Evolutionary conservation across 2,113 vertebrate species (phyloP).

Genomic region (Chloroceryle aenea): DNA sequence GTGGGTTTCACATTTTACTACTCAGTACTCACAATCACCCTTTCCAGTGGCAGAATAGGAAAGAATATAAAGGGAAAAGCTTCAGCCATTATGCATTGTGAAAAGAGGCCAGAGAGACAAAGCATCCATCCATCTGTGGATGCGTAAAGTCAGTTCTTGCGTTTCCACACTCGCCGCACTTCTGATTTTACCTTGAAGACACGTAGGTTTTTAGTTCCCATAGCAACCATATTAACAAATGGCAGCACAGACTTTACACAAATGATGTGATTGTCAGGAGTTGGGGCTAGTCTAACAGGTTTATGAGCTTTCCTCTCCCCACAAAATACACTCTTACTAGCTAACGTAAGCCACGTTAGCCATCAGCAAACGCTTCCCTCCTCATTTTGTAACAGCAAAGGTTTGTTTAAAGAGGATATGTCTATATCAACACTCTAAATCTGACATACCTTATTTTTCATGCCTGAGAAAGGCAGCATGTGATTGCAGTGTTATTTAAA

Average conservation of each 20-base stretch:
- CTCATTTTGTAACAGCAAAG: background rate
- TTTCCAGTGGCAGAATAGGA: background rate
- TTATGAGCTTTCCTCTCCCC: background rate
- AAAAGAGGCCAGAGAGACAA: background rate
- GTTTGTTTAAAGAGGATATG: background rate
- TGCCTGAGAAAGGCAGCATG: background rate
- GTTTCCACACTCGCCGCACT: background rate
- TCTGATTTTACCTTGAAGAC: constrained; percentile 22
- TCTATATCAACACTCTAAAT: background rate
- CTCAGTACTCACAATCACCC: background rate
- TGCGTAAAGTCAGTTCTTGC: background rate
- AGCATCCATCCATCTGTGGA: fast-evolving
- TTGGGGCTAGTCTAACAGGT: background rate
- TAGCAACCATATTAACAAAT: constrained; percentile 52
- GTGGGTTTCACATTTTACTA: background rate
- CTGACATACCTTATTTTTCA: background rate
- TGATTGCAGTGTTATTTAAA: constrained; percentile 29
- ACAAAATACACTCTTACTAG: background rate
- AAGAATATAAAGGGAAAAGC: background rate
- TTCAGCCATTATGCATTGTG: background rate
- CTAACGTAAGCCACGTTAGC: background rate
- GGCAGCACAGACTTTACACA: background rate
- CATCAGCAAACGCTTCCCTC: background rate
- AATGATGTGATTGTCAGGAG: background rate
- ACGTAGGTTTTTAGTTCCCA: constrained; percentile 16